These are phyloP conservation scores for Corythoichthys haematopterus DNA, from an alignment of 2,113 vertebrate genomes.

Conservation along the genomic window DNA sequence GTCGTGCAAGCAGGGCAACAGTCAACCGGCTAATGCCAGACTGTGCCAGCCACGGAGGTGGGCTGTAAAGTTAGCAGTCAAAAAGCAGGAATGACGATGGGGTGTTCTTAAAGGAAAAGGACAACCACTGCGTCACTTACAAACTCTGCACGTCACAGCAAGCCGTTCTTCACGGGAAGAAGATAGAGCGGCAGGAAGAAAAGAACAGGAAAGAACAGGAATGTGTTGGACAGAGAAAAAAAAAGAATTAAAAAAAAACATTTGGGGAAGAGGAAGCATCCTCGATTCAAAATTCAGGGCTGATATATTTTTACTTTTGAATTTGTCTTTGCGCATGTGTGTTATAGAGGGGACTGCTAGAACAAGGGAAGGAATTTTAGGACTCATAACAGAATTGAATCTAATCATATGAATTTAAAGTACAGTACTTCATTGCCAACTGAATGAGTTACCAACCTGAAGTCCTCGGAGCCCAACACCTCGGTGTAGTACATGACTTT, in stretches of 20 bases:
- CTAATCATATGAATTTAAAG: neutral
- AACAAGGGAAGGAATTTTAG: slow-evolving; percentile 28
- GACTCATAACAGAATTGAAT: slow-evolving; percentile 27
- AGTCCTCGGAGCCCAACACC: slow-evolving; percentile 93
- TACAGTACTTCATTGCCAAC: neutral
- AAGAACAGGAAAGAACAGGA: slow-evolving; percentile 37
- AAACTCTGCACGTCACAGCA: slow-evolving; percentile 77
- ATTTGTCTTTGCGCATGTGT: slow-evolving; percentile 16
- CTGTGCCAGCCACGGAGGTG: neutral
- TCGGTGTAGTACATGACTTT: slow-evolving; percentile 99
- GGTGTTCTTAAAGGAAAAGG: slow-evolving; percentile 40
- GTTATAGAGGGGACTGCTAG: slow-evolving; percentile 27
- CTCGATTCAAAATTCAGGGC: slow-evolving; percentile 25
- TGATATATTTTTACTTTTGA: slow-evolving; percentile 4
- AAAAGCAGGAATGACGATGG: slow-evolving; percentile 36
- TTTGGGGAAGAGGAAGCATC: slow-evolving; percentile 23
- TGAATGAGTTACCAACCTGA: slow-evolving; percentile 75
- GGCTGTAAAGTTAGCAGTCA: slow-evolving; percentile 24
- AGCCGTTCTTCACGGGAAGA: slow-evolving; percentile 73
- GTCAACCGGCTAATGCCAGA: slow-evolving; percentile 2
- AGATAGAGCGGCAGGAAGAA: slow-evolving; percentile 53
- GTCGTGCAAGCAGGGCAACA: slow-evolving; percentile 43
- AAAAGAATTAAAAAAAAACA: slow-evolving; percentile 39
- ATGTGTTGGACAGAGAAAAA: slow-evolving; percentile 46
- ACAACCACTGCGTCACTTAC: slow-evolving; percentile 73